These are phyloP conservation scores for Oikopleura vanhoeffeni DNA, from an alignment of 23 tunicate species.

Conservation along the genomic window DNA sequence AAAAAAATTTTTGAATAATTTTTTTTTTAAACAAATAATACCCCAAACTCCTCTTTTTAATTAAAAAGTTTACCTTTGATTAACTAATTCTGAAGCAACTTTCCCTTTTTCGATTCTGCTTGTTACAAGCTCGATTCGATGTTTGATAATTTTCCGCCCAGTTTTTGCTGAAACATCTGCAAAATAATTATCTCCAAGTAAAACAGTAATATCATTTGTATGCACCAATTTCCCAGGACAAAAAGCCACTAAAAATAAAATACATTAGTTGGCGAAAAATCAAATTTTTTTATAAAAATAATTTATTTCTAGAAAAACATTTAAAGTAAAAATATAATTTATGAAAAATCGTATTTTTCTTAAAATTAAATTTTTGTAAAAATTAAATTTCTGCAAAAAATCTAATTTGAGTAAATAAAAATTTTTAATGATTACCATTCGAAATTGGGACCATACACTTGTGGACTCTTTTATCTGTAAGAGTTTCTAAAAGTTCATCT, in stretches of 20 bases:
- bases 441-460: background rate
- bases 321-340: no score
- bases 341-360: no score
- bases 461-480: conserved; percentile 6
- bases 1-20: no score
- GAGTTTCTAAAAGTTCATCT: background rate
- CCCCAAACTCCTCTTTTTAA: no score
- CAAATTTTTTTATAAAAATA: no score
- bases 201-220: conserved; percentile 10
- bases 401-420: no score
- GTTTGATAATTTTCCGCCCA: background rate
- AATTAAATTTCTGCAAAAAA: no score
- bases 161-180: background rate
- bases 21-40: no score
- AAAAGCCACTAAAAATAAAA: background rate
- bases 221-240: background rate
- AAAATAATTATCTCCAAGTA: background rate
- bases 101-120: background rate
- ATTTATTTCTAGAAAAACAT: no score
- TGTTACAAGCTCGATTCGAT: background rate
- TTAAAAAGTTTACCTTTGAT: background rate
- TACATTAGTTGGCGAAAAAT: no score
- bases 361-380: no score
- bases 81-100: background rate
- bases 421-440: background rate